phyloP scores from a whole-genome alignment of 2,797 vertebrate genomes.

The Lophius americanus region DNA sequence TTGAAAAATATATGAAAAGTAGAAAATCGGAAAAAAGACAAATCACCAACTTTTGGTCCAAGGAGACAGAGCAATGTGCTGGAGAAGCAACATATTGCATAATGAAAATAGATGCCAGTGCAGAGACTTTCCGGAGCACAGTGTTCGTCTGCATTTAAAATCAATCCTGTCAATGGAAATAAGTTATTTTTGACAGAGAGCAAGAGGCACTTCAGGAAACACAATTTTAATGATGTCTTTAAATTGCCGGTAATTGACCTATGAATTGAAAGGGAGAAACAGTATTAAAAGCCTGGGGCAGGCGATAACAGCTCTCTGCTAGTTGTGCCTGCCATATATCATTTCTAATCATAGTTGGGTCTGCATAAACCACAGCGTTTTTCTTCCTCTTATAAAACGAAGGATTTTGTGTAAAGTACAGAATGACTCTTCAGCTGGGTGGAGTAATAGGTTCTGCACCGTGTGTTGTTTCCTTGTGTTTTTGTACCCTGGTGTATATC shows the following conservation, averaged over 20 bases:
- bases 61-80: slow-evolving; percentile 74
- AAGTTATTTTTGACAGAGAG: slow-evolving; percentile 82
- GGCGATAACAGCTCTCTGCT: slow-evolving; percentile 73
- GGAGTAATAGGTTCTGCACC: slow-evolving; percentile 46
- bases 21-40: slow-evolving; percentile 66
- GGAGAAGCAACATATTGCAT: slow-evolving; percentile 68
- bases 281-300: slow-evolving; percentile 75
- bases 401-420: slow-evolving; percentile 53
- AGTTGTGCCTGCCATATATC: slow-evolving; percentile 74
- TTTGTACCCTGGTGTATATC: slow-evolving; percentile 56
- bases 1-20: slow-evolving; percentile 69
- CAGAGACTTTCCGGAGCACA: slow-evolving; percentile 64
- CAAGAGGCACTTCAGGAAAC: slow-evolving; percentile 81
- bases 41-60: slow-evolving; percentile 68
- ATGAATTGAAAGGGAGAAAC: slow-evolving; percentile 74
- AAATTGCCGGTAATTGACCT: slow-evolving; percentile 83
- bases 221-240: slow-evolving; percentile 83
- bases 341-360: slow-evolving; percentile 80
- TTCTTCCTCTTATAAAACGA: slow-evolving; percentile 46
- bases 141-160: slow-evolving; percentile 76
- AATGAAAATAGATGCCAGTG: slow-evolving; percentile 77
- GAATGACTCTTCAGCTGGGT: slow-evolving; percentile 45
- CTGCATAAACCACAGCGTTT: slow-evolving; percentile 71
- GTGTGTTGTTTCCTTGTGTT: slow-evolving; percentile 48
- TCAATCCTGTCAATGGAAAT: slow-evolving; percentile 79